phyloP scores from a whole-genome alignment of 2,888 invertebrate genomes.

The Andrena bucephala region DNA sequence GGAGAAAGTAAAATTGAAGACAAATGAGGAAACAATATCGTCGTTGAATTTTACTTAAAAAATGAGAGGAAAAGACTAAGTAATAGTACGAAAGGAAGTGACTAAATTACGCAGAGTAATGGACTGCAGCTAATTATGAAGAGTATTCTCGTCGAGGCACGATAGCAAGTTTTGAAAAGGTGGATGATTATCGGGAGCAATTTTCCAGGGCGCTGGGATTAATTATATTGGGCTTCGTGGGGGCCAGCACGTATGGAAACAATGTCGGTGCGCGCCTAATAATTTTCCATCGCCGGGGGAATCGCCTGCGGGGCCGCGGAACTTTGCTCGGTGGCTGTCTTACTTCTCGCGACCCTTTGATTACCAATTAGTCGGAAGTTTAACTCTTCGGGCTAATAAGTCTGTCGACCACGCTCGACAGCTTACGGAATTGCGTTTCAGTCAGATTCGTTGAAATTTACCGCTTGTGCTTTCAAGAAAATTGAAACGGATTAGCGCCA shows the following conservation, averaged over 20 bases:
- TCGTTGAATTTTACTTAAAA: no score
- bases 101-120: no score
- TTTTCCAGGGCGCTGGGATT: slow-evolving; percentile 18
- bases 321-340: slow-evolving; percentile 42
- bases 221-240: slow-evolving; percentile 27
- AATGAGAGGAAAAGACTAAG: no score
- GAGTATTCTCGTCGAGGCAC: background rate
- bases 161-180: background rate
- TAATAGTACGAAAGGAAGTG: no score
- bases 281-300: slow-evolving; percentile 41
- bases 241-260: slow-evolving; percentile 12
- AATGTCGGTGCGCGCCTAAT: slow-evolving; percentile 24
- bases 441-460: slow-evolving; percentile 21
- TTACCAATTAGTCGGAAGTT: slow-evolving; percentile 53
- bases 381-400: slow-evolving; percentile 34
- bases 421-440: slow-evolving; percentile 11
- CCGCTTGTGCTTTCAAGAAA: background rate
- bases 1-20: no score
- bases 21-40: no score
- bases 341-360: slow-evolving; percentile 41
- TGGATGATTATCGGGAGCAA: background rate
- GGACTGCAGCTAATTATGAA: no score
- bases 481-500: slow-evolving; percentile 31
- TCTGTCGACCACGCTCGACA: slow-evolving; percentile 16
- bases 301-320: slow-evolving; percentile 37